Conservation (phyloP, 2,888 invertebrate species). For the Nymphalis c-album region DNA sequence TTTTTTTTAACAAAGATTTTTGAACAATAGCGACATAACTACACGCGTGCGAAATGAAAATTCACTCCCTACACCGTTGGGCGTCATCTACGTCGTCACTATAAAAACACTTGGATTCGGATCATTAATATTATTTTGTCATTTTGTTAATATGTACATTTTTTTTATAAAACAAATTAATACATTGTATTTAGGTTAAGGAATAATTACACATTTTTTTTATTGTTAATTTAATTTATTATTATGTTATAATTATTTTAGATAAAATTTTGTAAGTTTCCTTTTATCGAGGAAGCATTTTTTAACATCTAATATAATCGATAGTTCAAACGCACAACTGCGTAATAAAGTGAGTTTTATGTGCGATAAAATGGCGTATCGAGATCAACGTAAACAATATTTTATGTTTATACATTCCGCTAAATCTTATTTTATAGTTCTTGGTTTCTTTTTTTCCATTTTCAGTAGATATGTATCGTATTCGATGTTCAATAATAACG, state of each 20-base stretch:
- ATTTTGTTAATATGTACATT: background rate
- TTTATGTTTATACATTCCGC: slow-evolving; percentile 74
- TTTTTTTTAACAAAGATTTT: slow-evolving; percentile 74
- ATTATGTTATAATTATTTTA: background rate
- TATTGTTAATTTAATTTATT: no score
- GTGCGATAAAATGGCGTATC: slow-evolving; percentile 70
- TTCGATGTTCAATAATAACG: slow-evolving; percentile 7
- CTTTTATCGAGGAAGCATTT: slow-evolving; percentile 20
- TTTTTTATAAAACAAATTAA: background rate
- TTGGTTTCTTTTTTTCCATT: slow-evolving; percentile 28
- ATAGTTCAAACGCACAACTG: slow-evolving; percentile 62
- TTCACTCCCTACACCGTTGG: slow-evolving; percentile 67
- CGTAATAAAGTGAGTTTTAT: slow-evolving; percentile 71
- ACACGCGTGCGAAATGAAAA: slow-evolving; percentile 73
- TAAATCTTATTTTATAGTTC: slow-evolving; percentile 71
- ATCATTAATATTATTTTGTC: slow-evolving; percentile 41
- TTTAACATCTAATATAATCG: slow-evolving; percentile 49
- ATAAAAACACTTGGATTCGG: slow-evolving; percentile 42
- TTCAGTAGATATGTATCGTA: slow-evolving; percentile 17
- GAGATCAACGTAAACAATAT: slow-evolving; percentile 76
- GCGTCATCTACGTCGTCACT: slow-evolving; percentile 34
- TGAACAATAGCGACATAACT: slow-evolving; percentile 76
- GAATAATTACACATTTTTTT: no score
- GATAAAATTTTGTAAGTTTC: slow-evolving; percentile 12
- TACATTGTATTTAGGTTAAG: background rate